These are phyloP conservation scores for Trichonephila clavata DNA, from an alignment of 1,140 invertebrate genomes.

Conservation along the genomic window DNA sequence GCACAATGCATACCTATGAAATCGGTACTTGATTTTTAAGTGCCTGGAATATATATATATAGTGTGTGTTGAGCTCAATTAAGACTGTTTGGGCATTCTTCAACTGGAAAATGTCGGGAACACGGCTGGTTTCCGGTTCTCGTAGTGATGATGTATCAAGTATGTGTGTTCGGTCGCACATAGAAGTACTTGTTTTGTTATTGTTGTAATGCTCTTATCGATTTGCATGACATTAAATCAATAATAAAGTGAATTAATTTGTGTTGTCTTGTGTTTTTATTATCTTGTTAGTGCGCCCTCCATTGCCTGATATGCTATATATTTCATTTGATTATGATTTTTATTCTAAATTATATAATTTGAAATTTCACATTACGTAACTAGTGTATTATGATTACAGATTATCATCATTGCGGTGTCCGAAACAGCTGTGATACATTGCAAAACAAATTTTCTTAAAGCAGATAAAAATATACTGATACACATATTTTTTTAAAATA, in stretches of 20 bases:
- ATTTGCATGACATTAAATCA: slow-evolving; percentile 6
- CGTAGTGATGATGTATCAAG: not conserved
- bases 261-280: slow-evolving; percentile 13
- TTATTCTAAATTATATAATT: no score
- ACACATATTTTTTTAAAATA: no score
- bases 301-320: no score
- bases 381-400: no score
- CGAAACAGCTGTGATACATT: no score
- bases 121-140: slow-evolving; percentile 64
- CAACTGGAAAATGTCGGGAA: slow-evolving; percentile 26
- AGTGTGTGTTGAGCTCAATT: slow-evolving; percentile 14
- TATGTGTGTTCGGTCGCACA: not conserved
- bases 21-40: not conserved
- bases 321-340: no score
- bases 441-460: no score
- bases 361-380: no score
- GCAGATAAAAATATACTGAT: no score
- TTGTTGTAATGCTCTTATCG: slow-evolving; percentile 7
- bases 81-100: slow-evolving; percentile 36
- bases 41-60: not conserved
- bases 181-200: not conserved
- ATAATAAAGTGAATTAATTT: slow-evolving; percentile 58
- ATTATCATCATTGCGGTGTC: no score
- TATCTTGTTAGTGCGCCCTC: not conserved
- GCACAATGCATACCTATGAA: slow-evolving; percentile 13